Conservation (phyloP, 2,797 vertebrate species). For the Discoglossus pictus region DNA sequence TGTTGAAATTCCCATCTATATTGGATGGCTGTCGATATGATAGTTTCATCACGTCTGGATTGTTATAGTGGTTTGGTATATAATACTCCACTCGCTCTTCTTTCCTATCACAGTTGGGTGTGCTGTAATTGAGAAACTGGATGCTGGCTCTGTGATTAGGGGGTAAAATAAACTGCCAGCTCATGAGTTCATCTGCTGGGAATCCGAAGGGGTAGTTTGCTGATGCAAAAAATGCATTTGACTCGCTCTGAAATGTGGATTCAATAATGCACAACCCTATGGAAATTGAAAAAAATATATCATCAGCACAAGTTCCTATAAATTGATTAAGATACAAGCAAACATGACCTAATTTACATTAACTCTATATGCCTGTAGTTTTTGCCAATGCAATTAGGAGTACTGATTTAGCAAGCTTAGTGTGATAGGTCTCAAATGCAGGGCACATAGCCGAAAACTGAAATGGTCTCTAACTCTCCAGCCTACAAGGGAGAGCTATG, state of each 20-base stretch:
- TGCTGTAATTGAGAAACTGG: conserved; percentile 66
- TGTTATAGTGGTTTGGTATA: conserved; percentile 60
- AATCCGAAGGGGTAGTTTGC: conserved; percentile 79
- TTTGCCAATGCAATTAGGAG: too few species aligned
- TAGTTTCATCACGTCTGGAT: conserved; percentile 65
- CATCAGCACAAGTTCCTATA: too few species aligned
- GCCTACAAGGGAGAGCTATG: too few species aligned
- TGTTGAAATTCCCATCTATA: conserved; percentile 69
- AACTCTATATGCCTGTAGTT: too few species aligned
- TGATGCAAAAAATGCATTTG: conserved; percentile 74
- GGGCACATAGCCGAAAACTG: too few species aligned
- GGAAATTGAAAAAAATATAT: background rate
- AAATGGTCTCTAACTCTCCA: too few species aligned
- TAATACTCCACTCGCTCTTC: conserved; percentile 76
- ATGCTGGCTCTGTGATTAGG: conserved; percentile 80
- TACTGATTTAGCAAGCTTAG: too few species aligned
- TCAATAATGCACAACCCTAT: conserved; percentile 77
- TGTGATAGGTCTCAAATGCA: too few species aligned
- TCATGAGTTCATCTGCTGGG: conserved; percentile 76
- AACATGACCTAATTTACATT: too few species aligned
- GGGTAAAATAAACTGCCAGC: conserved; percentile 83
- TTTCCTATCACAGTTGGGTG: conserved; percentile 79
- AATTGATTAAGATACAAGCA: too few species aligned
- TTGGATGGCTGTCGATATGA: conserved; percentile 64
- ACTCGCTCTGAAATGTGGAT: conserved; percentile 73